A percentile compares a stretch with the other conserved stretches of the same genome.
phyloP scores from a whole-genome alignment of 2,888 invertebrate genomes.

The Alcis repandata region DNA sequence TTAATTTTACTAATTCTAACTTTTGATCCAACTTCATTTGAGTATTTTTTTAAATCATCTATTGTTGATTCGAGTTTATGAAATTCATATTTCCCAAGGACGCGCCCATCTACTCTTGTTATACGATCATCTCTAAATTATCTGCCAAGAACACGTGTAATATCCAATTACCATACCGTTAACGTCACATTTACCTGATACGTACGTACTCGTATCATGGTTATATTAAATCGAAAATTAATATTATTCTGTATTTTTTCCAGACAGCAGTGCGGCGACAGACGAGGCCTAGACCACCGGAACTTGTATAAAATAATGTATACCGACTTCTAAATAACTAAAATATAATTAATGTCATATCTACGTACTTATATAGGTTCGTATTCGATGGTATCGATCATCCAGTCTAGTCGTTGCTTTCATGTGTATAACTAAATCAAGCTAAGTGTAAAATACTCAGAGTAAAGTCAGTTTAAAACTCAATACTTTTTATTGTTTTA shows the following conservation, averaged over 20 bases:
- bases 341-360: constrained; percentile 61
- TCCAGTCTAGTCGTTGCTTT: constrained; percentile 31
- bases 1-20: too few relatives aligned
- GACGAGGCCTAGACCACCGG: constrained; percentile 79
- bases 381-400: constrained; percentile 51
- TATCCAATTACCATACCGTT: constrained; percentile 16
- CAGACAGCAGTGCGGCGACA: constrained; percentile 69
- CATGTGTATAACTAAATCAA: constrained; percentile 14
- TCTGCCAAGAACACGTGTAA: neutral
- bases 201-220: neutral
- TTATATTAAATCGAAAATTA: neutral
- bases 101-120: too few relatives aligned
- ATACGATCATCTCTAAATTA: constrained; percentile 3
- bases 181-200: neutral
- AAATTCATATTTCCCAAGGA: neutral
- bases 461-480: neutral
- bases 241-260: constrained; percentile 44
- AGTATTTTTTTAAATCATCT: too few relatives aligned
- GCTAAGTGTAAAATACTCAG: constrained; percentile 15
- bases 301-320: constrained; percentile 55
- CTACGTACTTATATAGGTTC: constrained; percentile 59
- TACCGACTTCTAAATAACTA: constrained; percentile 58
- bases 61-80: neutral
- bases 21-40: too few relatives aligned
- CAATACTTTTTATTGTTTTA: neutral